These are phyloP conservation scores for Petrolisthes manimaculis DNA, from an alignment of 2,888 invertebrate genomes.

Conservation along the genomic window DNA sequence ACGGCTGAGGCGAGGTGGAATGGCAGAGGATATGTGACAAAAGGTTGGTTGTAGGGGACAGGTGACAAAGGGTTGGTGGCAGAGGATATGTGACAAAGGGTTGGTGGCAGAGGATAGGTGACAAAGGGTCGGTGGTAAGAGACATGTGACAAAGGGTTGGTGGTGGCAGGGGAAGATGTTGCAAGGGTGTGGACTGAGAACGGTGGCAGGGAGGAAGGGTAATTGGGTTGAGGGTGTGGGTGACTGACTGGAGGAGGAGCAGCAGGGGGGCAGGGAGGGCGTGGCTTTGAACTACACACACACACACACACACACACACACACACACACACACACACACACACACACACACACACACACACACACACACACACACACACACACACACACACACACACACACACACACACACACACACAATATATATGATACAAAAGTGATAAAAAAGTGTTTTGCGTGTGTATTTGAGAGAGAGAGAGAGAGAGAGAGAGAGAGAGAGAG, in stretches of 20 bases:
- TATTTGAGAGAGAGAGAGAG: neutral
- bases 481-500: conserved; percentile 16
- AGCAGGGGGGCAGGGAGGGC: neutral
- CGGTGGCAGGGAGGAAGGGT: neutral
- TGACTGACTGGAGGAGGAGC: neutral
- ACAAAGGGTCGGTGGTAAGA: neutral
- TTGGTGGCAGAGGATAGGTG: neutral
- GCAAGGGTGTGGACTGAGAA: neutral
- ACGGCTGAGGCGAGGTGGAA: too few relatives aligned
- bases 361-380: conserved; percentile 31
- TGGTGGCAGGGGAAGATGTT: neutral
- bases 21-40: too few relatives aligned
- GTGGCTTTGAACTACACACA: neutral
- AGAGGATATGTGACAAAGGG: neutral
- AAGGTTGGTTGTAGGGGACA: neutral
- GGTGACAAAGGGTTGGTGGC: neutral
- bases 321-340: conserved; percentile 33
- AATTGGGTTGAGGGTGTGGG: neutral
- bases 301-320: conserved; percentile 31
- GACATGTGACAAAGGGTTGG: too few relatives aligned
- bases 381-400: conserved; percentile 33
- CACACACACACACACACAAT: too few relatives aligned
- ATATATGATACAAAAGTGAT: neutral
- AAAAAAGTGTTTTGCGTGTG: neutral
- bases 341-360: conserved; percentile 32